Conservation (phyloP, 2,113 vertebrate genomes). For the Corythornis cristatus region DNA sequence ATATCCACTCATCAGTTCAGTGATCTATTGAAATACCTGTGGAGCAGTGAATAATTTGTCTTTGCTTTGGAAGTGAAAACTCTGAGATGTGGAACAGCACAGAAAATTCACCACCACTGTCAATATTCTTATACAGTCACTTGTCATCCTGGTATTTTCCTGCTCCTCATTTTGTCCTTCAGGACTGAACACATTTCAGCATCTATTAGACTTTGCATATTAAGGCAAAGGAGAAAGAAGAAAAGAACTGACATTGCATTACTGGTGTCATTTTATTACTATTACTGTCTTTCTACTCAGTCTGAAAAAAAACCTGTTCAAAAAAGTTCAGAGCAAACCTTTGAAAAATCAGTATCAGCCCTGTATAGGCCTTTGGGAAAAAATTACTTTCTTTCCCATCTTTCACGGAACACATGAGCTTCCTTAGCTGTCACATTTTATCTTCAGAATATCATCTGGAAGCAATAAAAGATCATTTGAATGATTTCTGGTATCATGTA, state of each 20-base stretch:
- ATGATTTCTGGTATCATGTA: background rate
- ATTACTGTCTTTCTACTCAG: background rate
- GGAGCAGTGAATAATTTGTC: constrained; percentile 1
- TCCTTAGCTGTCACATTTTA: background rate
- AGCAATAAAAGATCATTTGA: background rate
- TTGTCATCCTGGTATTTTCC: background rate
- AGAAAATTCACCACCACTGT: background rate
- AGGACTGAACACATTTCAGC: background rate
- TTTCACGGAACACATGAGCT: background rate
- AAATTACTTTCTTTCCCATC: background rate
- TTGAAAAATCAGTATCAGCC: background rate
- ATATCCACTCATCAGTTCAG: constrained; percentile 22
- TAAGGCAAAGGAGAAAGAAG: background rate
- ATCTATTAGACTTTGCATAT: background rate
- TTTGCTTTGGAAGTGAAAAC: background rate
- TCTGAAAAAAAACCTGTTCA: background rate
- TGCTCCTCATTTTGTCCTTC: background rate
- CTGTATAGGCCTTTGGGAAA: background rate
- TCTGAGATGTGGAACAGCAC: background rate
- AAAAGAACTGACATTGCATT: background rate
- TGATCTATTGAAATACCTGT: background rate
- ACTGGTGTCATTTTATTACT: background rate
- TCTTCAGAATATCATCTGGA: background rate
- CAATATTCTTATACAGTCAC: background rate
- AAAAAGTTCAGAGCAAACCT: background rate